Evolutionary conservation across 2,797 vertebrate species (phyloP).

Genomic region (Gallirallus australis): DNA sequence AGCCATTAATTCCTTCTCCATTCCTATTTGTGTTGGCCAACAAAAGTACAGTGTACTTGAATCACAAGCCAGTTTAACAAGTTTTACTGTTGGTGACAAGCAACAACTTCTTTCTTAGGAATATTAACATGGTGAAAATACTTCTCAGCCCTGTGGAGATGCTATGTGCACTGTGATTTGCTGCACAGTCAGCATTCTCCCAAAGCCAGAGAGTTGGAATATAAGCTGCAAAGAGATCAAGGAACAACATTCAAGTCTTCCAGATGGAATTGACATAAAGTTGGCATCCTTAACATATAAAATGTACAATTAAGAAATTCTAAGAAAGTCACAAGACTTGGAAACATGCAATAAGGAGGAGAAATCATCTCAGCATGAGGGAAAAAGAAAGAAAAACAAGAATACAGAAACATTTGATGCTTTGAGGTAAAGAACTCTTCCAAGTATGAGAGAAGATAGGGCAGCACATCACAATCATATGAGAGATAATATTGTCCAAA

Average conservation of each 20-base stretch:
- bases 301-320: background rate
- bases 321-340: background rate
- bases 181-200: background rate
- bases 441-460: background rate
- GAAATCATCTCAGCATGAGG: background rate
- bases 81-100: background rate
- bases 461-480: background rate
- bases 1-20: background rate
- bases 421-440: background rate
- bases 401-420: background rate
- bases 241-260: constrained; percentile 13
- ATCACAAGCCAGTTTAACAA: background rate
- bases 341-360: background rate
- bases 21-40: background rate
- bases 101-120: background rate
- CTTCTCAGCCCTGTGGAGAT: background rate
- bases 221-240: background rate
- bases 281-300: background rate
- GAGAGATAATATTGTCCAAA: background rate
- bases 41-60: accelerated
- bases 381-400: background rate
- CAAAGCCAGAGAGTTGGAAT: background rate
- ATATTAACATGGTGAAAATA: background rate
- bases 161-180: background rate
- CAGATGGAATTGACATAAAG: background rate